Conservation (phyloP, 2,888 invertebrate genomes). For the Hedya salicella region DNA sequence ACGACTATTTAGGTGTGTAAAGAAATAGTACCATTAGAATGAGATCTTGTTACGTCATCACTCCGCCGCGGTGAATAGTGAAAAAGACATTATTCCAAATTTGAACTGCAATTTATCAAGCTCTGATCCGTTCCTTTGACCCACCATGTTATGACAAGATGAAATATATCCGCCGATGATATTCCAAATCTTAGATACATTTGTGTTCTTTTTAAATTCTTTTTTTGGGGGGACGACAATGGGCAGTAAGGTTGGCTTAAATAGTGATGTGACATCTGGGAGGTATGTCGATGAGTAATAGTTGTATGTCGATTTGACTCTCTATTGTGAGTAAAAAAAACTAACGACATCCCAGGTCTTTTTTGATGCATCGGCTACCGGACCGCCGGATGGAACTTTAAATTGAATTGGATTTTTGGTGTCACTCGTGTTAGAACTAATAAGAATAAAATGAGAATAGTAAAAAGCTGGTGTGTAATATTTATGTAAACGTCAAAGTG, state of each 20-base stretch:
- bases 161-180: constrained; percentile 82
- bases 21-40: constrained; percentile 57
- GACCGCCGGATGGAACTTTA: constrained; percentile 14
- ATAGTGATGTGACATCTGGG: constrained; percentile 79
- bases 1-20: constrained; percentile 42
- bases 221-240: constrained; percentile 56
- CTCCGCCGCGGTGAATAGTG: constrained; percentile 73
- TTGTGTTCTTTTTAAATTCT: constrained; percentile 66
- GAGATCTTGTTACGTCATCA: constrained; percentile 76
- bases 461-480: not conserved
- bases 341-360: constrained; percentile 55
- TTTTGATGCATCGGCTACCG: constrained; percentile 55
- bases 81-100: constrained; percentile 84
- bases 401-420: constrained; percentile 24
- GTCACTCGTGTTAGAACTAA: constrained; percentile 21
- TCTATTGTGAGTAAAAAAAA: constrained; percentile 52
- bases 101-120: constrained; percentile 83
- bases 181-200: constrained; percentile 72
- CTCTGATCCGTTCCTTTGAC: constrained; percentile 78
- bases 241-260: constrained; percentile 52
- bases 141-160: constrained; percentile 84
- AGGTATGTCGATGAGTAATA: constrained; percentile 74
- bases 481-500: no score
- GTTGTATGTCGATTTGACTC: constrained; percentile 51
- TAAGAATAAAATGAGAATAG: constrained; percentile 10